Evolutionary conservation across 2,888 invertebrate species (phyloP).

Genomic region (Erynnis tages): DNA sequence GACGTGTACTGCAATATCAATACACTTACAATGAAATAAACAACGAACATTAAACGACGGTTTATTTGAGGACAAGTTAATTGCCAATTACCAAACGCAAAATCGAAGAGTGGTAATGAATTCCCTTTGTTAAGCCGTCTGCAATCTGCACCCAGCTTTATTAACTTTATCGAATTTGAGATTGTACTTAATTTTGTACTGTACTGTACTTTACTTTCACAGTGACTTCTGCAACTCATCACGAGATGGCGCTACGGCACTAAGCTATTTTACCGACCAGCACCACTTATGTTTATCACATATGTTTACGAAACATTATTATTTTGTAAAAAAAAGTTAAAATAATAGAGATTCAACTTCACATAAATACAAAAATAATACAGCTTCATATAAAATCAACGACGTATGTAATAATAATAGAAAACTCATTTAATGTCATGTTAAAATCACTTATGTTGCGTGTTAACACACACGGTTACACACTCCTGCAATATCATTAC

Average conservation of each 20-base stretch:
- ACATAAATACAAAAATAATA: no score
- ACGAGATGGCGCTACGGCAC: no score
- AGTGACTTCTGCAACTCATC: no score
- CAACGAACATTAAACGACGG: conserved; percentile 17
- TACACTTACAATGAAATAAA: conserved; percentile 6
- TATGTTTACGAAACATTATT: no score
- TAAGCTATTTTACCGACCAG: no score
- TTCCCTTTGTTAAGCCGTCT: conserved; percentile 17
- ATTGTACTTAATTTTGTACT: neutral
- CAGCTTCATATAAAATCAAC: no score
- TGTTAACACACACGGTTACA: conserved; percentile 3
- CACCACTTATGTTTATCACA: no score
- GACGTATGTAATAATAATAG: no score
- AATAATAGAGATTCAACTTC: no score
- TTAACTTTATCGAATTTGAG: neutral
- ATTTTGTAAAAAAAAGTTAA: no score
- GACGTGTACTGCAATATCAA: no score
- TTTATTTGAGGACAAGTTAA: conserved; percentile 24
- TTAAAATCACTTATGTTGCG: neutral
- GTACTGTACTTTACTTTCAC: neutral
- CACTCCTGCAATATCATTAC: conserved; percentile 13
- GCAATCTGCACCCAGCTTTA: neutral
- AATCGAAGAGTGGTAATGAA: conserved; percentile 22
- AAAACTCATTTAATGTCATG: neutral
- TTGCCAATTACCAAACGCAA: conserved; percentile 27